Base-by-base conservation (phyloP, 2,888 invertebrate species). In the Suillia variegata region DNA sequence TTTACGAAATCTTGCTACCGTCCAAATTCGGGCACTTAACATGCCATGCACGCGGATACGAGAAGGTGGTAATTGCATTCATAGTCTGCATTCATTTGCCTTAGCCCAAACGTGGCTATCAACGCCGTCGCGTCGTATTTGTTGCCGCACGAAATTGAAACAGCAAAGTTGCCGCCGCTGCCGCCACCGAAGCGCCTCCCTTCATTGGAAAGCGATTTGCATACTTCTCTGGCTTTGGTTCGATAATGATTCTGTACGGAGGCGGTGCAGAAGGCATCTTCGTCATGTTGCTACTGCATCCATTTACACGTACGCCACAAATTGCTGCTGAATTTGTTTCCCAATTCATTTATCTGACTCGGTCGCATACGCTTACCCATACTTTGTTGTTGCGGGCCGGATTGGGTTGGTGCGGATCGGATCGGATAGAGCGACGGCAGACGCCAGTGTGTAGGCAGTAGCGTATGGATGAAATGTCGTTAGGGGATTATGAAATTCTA, bases 271-370 rank as follows among this genome's bases (percentile, higher is more conserved):
- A 13, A n/a, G 10, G 38, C 38, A n/a, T 38, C 26, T 18, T 20
- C 10, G 31, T 21, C 17, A 15, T 20, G 17, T 20, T 21, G 15
- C 50, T n/a, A 22, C 17, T 10, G 17, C 17, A n/a, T 18, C 34
- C 15, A 10, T 34, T 13, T 18, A 56, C 62, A 64, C 64, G 64
- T 62, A 52, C 64, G 58, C 62, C 59, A 31, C 64, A 64, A 64
- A 64, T 64, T 64, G 64, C 56, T 58, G 60, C 62, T 58, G 56
- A 62, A 64, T 62, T 64, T 64, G 60, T 62, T 64, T 64, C 58
- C 58, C 62, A 64, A 64, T 64, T 64, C 64, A 64, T 64, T 64
- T 64, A 58, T 18, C 18, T 5, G 45, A 20, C 45, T 45, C 20
- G 17, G 17, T 17, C 20, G 45, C 17, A 45, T 45, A 10, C 15